Evolutionary conservation across 2,888 invertebrate species (phyloP).

Genomic region (Nipponacmea schrenckii): DNA sequence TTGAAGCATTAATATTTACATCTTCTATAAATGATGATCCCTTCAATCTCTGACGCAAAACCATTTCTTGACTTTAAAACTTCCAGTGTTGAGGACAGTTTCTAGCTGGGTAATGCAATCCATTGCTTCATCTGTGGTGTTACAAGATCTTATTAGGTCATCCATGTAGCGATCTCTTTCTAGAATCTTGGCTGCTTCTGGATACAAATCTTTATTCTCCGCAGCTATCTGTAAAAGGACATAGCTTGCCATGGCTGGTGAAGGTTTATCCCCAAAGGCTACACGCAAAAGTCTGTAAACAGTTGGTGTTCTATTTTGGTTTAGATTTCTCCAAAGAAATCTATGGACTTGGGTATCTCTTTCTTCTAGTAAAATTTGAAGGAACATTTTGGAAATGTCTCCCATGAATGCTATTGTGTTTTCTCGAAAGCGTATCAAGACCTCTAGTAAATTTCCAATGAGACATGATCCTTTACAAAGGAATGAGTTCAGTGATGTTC

Average conservation of each 20-base stretch:
- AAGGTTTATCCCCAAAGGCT: slow-evolving; percentile 22
- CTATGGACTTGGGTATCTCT: no score
- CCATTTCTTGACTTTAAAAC: slow-evolving; percentile 16
- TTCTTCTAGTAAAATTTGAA: no score
- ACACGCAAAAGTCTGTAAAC: slow-evolving; percentile 10
- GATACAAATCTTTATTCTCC: slow-evolving; percentile 11
- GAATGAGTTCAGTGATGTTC: no score
- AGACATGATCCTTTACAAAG: no score
- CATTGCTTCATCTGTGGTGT: not conserved
- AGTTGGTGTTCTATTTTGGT: not conserved
- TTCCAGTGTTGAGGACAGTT: slow-evolving; percentile 11
- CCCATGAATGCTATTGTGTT: no score
- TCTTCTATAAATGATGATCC: not conserved
- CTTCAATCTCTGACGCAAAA: not conserved
- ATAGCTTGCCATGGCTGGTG: slow-evolving; percentile 21
- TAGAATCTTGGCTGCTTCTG: no score
- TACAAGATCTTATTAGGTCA: slow-evolving; percentile 21
- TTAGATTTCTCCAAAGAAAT: slow-evolving; percentile 15
- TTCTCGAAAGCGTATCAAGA: no score
- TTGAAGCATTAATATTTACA: not conserved
- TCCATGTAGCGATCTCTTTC: slow-evolving; percentile 22
- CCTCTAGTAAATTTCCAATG: no score
- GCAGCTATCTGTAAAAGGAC: slow-evolving; percentile 17
- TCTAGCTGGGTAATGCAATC: slow-evolving; percentile 15
- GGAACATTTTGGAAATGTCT: no score